These are phyloP conservation scores for Agelas oroides DNA, from an alignment of 37 sponge, comb jelly and placozoan genomes.

Conservation along the genomic window DNA sequence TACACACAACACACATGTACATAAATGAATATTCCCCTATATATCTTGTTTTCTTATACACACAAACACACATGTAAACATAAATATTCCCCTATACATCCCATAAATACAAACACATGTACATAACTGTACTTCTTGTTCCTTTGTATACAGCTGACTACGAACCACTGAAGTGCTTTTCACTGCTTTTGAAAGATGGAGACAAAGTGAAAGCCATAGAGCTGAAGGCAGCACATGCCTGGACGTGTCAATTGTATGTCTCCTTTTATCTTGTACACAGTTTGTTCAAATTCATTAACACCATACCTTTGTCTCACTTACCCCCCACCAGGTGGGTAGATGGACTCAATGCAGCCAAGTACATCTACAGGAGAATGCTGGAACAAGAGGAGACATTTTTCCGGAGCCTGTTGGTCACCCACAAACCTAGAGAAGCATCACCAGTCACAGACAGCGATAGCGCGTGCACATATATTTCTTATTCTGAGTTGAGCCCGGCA, in stretches of 20 bases:
- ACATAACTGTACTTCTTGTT: too few species aligned
- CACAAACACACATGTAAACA: too few species aligned
- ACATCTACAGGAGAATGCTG: constrained; percentile 37
- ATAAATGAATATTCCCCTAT: too few species aligned
- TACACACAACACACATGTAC: too few species aligned
- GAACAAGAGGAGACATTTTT: constrained; percentile 25
- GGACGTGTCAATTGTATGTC: constrained; percentile 44
- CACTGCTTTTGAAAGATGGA: constrained; percentile 28
- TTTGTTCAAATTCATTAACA: too few species aligned
- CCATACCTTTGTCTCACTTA: too few species aligned
- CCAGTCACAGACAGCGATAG: not conserved
- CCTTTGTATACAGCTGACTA: constrained; percentile 38
- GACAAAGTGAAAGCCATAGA: not conserved
- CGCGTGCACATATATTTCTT: too few species aligned
- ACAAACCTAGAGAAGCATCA: not conserved
- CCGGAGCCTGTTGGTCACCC: too few species aligned
- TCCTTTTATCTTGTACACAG: not conserved
- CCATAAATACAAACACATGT: too few species aligned
- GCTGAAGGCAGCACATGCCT: constrained; percentile 31
- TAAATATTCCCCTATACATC: too few species aligned
- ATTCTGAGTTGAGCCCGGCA: too few species aligned
- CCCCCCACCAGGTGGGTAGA: constrained; percentile 64
- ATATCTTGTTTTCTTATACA: too few species aligned
- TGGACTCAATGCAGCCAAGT: constrained; percentile 30
- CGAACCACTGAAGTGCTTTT: constrained; percentile 51